Base-by-base conservation (phyloP, 2,888 invertebrate genomes). In the Suillia variegata region DNA sequence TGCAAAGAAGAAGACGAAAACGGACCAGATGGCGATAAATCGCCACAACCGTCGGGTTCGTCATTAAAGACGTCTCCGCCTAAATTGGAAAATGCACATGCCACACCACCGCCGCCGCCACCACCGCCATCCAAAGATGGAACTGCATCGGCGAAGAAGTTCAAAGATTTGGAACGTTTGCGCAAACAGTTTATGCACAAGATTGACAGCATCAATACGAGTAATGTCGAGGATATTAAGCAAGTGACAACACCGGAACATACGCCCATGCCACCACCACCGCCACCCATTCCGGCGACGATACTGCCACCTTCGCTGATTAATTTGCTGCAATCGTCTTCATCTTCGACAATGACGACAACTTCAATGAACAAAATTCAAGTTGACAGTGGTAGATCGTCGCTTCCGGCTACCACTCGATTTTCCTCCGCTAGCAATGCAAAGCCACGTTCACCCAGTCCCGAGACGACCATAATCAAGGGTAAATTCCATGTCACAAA, bases 1-100 rank as follows among this genome's bases (percentile, higher is more conserved):
- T 93, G 93, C 77, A 86, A 90, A 62, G 93, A 93, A 77, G 93
- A 93, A 82, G 93, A 93, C 71, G 92, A 93, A 77, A 91, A 91
- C 56, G 91, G 90, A 66, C n/a, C n/a, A n/a, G 66, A 68, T 22
- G 70, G 69, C 8, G 80, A 80, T 2, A 78, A 77, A 51, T 72
- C 77, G 2, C 70, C 74, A 4, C 68, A 75, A 24, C n/a, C n/a
- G n/a, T n/a, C n/a, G n/a, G n/a, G n/a, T n/a, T n/a, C n/a, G n/a
- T n/a, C n/a, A n/a, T 62, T 69, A 1, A 64, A 18, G 26, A 48
- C 12, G 42, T 17, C 1, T 34, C 24, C n/a, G 56, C 20, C n/a
- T n/a, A n/a, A n/a, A n/a, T n/a, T n/a, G n/a, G n/a, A n/a, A n/a
- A n/a, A n/a, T n/a, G 0, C 13, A 21, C 0, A 54, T 47, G 0